Evolutionary conservation across 2,113 vertebrate genomes (phyloP), one percentile per base, ranked within the genome.

Genomic region (Corapipo altera): DNA sequence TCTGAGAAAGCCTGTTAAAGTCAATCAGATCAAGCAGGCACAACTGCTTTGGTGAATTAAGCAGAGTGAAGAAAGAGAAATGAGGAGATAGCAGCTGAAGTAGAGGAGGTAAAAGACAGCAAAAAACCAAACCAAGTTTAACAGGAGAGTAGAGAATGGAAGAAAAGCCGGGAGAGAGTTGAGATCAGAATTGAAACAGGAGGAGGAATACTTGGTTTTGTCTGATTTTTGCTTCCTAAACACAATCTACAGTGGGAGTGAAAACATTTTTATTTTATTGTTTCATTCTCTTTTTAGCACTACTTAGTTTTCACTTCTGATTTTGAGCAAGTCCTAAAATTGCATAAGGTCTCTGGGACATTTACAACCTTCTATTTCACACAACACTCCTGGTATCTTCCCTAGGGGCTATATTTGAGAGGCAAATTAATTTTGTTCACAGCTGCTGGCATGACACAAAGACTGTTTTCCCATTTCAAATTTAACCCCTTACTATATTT

Each of bases 341-440:
- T 88, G 41, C 41, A 57, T 80, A 58, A 90, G 39, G 35, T 94
- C 78, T 95, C 69, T 77, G 20, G 89, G 91, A 95, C 78, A 77
- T 93, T 95, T 94, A 48, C 77, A 95, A 46, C 66, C 35, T 91
- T 64, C 77, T 90, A 71, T 95, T 95, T 92, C 54, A 33, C 51
- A 89, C 27, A 83, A 26, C 13, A 35, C 79, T 93, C 81, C 62
- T 70, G 58, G 30, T 55, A 83, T 89, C 37, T 78, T 93, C 85
- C 93, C 91, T 70, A 28, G 81, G 27, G 91, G 51, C 44, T 64
- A 13, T 55, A 83, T 95, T 88, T 95, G 94, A 96, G 90, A 95
- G 57, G 78, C 87, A 96, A 96, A 96, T 91, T 66, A 95, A 92
- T 95, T 95, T 83, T 91, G 74, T 75, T 94, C 95, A 88, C 91